Percentiles rank a stretch among this genome's conserved stretches.
phyloP scores from a whole-genome alignment of 2,113 vertebrate genomes.

The Strix uralensis region DNA sequence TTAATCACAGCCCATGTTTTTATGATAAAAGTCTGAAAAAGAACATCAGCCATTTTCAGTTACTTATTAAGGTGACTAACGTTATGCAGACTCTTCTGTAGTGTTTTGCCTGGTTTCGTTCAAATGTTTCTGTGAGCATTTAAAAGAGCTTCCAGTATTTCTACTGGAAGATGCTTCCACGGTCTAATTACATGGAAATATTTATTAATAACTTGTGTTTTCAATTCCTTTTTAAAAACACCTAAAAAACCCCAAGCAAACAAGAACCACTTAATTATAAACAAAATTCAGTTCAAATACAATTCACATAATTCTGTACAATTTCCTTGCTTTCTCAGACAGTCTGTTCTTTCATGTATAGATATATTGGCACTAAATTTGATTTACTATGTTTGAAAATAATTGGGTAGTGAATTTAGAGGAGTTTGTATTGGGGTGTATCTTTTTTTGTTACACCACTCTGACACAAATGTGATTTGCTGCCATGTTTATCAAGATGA shows the following conservation, averaged over 20 bases:
- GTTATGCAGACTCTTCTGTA: neutral
- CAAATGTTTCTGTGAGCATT: neutral
- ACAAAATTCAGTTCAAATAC: neutral
- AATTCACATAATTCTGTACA: neutral
- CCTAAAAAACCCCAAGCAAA: neutral
- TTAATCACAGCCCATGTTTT: neutral
- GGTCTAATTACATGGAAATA: neutral
- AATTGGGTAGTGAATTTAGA: conserved; percentile 12
- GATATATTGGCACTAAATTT: neutral
- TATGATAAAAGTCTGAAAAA: neutral
- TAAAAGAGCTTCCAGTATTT: neutral
- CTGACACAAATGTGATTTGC: neutral
- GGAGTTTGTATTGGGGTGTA: neutral
- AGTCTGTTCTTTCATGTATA: neutral
- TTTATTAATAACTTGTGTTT: conserved; percentile 24
- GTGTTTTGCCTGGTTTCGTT: neutral
- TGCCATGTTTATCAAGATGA: conserved; percentile 22
- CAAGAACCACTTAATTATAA: neutral
- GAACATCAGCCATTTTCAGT: neutral
- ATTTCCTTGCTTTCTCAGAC: neutral
- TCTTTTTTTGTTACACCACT: neutral
- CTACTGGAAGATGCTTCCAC: neutral
- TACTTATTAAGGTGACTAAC: neutral
- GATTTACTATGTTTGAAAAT: neutral
- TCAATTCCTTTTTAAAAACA: neutral